Base-by-base conservation (phyloP, 1,140 invertebrate genomes). In the Adelges cooleyi region DNA sequence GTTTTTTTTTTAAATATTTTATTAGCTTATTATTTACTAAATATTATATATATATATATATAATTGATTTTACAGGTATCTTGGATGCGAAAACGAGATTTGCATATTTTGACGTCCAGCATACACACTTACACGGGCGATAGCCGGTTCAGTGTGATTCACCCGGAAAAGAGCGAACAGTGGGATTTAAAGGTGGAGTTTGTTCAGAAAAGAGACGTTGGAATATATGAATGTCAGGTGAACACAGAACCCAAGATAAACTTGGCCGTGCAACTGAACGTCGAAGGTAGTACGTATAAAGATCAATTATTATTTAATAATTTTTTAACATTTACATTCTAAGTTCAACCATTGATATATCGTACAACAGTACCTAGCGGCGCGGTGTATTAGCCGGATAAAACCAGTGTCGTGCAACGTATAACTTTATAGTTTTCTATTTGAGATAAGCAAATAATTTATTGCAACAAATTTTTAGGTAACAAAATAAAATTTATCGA, bases 181-280 rank as follows among this genome's bases (percentile, higher is more conserved):
- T 95, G 92, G 91, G 87, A 88, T 72, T 81, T 96, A 67, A 84
- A 86, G 76, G 89, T 96, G 68, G 85, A 86, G 69, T 92, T 88
- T 73, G 86, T 92, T 3, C 89, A 94, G 75, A 80, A 84, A 66
- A 77, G 85, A 38, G 91, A 96, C 72, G 87, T 84, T 2, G 92
- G 91, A 0, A 82, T 89, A 42, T 95, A 94, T 77, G 90, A 92
- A 75, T 92, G 89, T 71, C 82, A 84, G 70, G 73, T 79, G 46
- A 80, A 79, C 69, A 73, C 77, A 25, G 77, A 79, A 67, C 77
- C 77, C 4, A 79, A 79, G 73, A 78, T 78, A 70, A 76, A 75
- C 71, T 72, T 74, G 46, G 70, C 70, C n/a, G 70, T 71, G 33
- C 66, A 67, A 27, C 67, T 71, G 20, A 68, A 69, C 46, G 71